Evolutionary conservation across 2,797 vertebrate genomes (phyloP), one percentile per base, ranked within the genome.

Genomic region (Myotis findleyi): DNA sequence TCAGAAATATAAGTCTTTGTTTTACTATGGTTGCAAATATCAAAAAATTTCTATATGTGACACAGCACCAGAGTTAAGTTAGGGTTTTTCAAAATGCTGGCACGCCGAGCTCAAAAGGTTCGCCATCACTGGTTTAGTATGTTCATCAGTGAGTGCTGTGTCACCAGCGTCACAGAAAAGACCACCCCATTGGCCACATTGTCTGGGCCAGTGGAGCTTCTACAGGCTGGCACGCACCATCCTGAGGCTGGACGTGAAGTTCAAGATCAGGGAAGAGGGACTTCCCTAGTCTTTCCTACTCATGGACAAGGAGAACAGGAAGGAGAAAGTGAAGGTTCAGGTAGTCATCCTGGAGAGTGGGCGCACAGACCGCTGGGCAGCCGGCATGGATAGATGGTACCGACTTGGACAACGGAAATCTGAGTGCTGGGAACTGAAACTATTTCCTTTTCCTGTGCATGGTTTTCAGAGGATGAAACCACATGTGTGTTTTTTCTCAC

Each of bases 401-500:
- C 0, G 98, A 99, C 85, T 98, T 98, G 8, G 99, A 81, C 96
- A 97, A 41, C 79, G 95, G 79, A 97, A 96, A 81, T 96, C 93
- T 0, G 95, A 95, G 6, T 93, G 91, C 87, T 82, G 94, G 85
- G 96, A 97, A 90, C 97, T 99, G 96, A 98, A 98, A 95, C 97
- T 97, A 79, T 99, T 99, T 94, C 99, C 99, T 5, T 86, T 99
- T 99, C 86, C 62, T 99, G 97, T 87, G 98, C 98, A 41, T 99
- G 99, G 99, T 99, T 99, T 98, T 98, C 98, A 0, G 99, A 99
- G 64, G 98, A 99, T 75, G 99, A 99, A 99, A 98, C 99, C 95
- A 99, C 99, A 3, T 99, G 98, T 86, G 98, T 99, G 87, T 99
- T 99, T 97, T 97, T 99, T 92, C 20, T 99, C 6, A 97, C 99